A percentile compares a stretch with the other conserved stretches of the same genome.
phyloP scores from a whole-genome alignment of 2,113 vertebrate genomes.

The Dunckerocampus dactyliophorus region DNA sequence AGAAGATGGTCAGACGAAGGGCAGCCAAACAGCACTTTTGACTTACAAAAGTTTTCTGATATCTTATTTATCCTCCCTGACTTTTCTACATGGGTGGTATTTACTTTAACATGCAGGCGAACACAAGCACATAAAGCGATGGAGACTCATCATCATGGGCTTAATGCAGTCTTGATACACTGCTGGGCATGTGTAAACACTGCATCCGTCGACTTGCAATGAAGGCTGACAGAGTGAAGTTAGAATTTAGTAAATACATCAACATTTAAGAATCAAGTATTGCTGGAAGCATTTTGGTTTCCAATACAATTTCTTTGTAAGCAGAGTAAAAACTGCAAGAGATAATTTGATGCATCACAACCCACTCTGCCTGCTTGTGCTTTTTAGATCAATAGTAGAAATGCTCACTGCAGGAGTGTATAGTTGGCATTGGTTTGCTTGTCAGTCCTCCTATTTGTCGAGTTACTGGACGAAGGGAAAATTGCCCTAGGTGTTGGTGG shows the following conservation, averaged over 20 bases:
- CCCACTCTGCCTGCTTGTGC: not conserved
- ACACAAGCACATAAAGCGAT: conserved; percentile 31
- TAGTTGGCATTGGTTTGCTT: not conserved
- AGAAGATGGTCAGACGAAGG: conserved; percentile 65
- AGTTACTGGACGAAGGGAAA: not conserved
- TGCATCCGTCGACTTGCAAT: not conserved
- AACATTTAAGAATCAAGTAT: not conserved
- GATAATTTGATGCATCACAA: not conserved
- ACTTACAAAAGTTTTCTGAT: not conserved
- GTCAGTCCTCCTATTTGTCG: not conserved
- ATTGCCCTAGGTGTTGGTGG: not conserved
- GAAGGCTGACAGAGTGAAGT: not conserved
- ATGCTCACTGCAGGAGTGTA: not conserved
- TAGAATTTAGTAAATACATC: not conserved
- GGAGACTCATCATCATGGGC: conserved; percentile 18
- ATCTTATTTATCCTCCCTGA: not conserved
- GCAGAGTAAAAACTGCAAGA: not conserved
- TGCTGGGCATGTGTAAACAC: conserved; percentile 12
- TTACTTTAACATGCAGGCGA: conserved; percentile 15
- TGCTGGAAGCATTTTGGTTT: not conserved
- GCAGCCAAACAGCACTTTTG: conserved; percentile 12
- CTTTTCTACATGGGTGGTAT: conserved; percentile 25
- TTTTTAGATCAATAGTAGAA: not conserved
- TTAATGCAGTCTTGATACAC: conserved; percentile 35
- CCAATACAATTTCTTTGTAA: not conserved